These are phyloP conservation scores for Lottia gigantea DNA, from an alignment of 2,888 invertebrate species.

Conservation along the genomic window DNA sequence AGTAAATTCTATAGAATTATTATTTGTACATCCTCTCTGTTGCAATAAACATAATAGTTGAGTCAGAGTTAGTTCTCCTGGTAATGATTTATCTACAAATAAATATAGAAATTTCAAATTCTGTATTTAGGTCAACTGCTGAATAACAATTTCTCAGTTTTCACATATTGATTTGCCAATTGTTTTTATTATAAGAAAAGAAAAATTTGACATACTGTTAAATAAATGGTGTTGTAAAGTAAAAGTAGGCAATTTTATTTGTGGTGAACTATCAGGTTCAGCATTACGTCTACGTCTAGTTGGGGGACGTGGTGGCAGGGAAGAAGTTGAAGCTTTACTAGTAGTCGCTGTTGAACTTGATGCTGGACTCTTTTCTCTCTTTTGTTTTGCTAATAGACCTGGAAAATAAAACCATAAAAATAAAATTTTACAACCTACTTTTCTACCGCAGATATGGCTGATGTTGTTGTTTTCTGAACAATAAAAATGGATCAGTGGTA, in stretches of 20 bases:
- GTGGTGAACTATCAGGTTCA: conserved; percentile 22
- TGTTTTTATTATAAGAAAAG: too few species aligned
- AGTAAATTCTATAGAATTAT: conserved; percentile 53
- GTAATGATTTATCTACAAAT: conserved; percentile 68
- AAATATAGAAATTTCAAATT: background rate
- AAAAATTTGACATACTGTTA: background rate
- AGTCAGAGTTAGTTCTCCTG: conserved; percentile 73
- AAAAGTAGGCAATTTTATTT: background rate
- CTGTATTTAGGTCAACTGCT: conserved; percentile 15
- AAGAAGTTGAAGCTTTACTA: conserved; percentile 33
- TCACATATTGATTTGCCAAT: conserved; percentile 12
- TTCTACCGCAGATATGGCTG: too few species aligned
- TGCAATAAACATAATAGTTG: conserved; percentile 74
- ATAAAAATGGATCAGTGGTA: too few species aligned
- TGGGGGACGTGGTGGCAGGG: conserved; percentile 73
- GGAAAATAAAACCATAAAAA: background rate
- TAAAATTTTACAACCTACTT: too few species aligned
- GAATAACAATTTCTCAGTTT: conserved; percentile 16
- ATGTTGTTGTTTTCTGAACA: too few species aligned
- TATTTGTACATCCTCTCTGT: conserved; percentile 52
- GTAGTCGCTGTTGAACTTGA: conserved; percentile 17
- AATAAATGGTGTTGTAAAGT: conserved; percentile 4
- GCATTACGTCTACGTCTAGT: conserved; percentile 67
- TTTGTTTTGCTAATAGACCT: conserved; percentile 88
- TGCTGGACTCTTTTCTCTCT: conserved; percentile 79